These are phyloP conservation scores for Thymelicus sylvestris DNA, from an alignment of 2,888 invertebrate species.

Conservation along the genomic window DNA sequence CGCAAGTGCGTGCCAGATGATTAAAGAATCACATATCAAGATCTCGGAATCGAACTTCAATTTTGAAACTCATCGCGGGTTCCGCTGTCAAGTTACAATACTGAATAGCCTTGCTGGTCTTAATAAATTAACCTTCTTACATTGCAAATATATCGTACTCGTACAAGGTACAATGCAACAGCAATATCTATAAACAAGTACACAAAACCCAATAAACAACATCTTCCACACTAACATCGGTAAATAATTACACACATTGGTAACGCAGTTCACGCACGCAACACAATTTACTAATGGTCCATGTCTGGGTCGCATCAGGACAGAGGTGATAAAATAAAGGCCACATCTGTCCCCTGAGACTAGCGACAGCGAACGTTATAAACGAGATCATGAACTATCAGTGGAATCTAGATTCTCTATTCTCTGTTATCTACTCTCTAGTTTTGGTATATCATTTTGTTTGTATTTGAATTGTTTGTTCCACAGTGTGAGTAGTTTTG, in stretches of 20 bases:
- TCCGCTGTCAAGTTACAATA: too few species aligned
- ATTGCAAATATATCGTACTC: too few species aligned
- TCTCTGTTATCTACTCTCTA: not conserved
- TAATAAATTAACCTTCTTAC: too few species aligned
- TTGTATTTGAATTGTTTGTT: not conserved
- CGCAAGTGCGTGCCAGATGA: too few species aligned
- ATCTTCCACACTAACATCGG: conserved; percentile 12
- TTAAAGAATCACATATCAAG: too few species aligned
- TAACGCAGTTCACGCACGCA: conserved; percentile 16
- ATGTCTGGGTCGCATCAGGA: conserved; percentile 12
- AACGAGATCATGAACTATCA: conserved; percentile 4
- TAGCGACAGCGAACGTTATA: conserved; percentile 2
- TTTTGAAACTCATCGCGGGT: too few species aligned
- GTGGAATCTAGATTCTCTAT: not conserved
- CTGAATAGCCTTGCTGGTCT: too few species aligned
- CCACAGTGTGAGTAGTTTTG: too few species aligned
- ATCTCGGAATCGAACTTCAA: too few species aligned
- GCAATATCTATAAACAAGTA: conserved; percentile 11
- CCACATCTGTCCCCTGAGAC: not conserved
- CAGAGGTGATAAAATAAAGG: conserved; percentile 21
- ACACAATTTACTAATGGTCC: conserved; percentile 28
- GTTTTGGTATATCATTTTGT: not conserved
- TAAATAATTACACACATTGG: conserved; percentile 22
- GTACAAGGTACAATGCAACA: not conserved
- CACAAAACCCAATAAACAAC: conserved; percentile 13